Percentiles rank a stretch among this genome's conserved stretches.
Conservation (phyloP, 2,113 vertebrate genomes). For the Pseudorasbora parva region DNA sequence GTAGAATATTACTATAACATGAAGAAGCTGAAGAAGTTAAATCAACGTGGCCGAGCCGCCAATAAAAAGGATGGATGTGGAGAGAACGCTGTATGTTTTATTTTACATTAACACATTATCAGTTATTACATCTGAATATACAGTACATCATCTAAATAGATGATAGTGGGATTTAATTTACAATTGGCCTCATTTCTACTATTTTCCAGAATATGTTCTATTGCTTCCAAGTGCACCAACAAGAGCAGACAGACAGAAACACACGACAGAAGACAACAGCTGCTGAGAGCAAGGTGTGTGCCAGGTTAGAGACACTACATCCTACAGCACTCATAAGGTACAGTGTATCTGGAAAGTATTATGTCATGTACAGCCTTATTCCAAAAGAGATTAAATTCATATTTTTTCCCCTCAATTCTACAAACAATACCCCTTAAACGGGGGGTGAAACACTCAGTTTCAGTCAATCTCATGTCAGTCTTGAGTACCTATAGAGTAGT, state of each 20-base stretch:
- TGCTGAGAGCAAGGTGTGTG: slow-evolving; percentile 63
- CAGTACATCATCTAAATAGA: background rate
- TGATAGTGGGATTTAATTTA: background rate
- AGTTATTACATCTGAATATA: background rate
- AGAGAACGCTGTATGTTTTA: slow-evolving; percentile 38
- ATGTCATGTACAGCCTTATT: too few relatives aligned
- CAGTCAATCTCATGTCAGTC: too few relatives aligned
- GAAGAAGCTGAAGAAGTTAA: slow-evolving; percentile 76
- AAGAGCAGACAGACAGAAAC: background rate
- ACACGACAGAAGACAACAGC: background rate
- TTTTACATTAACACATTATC: background rate
- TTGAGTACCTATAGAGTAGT: too few relatives aligned
- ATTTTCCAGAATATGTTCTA: background rate
- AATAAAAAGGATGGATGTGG: slow-evolving; percentile 24
- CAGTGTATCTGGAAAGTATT: too few relatives aligned
- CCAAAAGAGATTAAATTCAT: too few relatives aligned
- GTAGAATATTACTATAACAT: slow-evolving; percentile 82
- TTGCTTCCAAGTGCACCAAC: background rate
- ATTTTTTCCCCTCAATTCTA: too few relatives aligned
- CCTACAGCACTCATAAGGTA: background rate
- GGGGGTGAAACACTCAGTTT: too few relatives aligned
- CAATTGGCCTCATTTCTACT: background rate
- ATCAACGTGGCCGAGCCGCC: slow-evolving; percentile 28
- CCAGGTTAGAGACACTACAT: slow-evolving; percentile 64
- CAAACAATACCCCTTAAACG: too few relatives aligned